Conservation (phyloP, 2,888 invertebrate genomes). For the Scaptodrosophila latifasciaeformis region DNA sequence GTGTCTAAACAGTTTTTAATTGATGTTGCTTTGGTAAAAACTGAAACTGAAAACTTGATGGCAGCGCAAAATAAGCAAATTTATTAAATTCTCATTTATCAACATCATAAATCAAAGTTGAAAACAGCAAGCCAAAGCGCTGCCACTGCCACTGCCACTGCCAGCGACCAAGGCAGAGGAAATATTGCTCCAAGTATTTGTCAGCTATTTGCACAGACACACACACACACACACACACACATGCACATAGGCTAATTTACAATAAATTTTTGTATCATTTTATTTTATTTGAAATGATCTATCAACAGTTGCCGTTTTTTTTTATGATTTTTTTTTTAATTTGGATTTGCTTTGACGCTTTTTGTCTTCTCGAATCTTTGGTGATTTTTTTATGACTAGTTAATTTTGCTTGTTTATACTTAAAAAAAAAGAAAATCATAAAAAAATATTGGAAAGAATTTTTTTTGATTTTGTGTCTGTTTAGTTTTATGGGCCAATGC, state of each 20-base stretch:
- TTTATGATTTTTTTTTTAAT: constrained; percentile 21
- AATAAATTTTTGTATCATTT: constrained; percentile 8
- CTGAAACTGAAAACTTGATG: constrained; percentile 17
- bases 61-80: constrained; percentile 51
- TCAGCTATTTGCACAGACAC: constrained; percentile 2
- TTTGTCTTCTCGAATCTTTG: constrained; percentile 11
- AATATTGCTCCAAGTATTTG: too few relatives aligned
- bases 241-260: constrained; percentile 1
- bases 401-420: constrained; percentile 60
- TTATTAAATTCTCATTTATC: constrained; percentile 68
- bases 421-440: too few relatives aligned
- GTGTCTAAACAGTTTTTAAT: too few relatives aligned
- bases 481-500: not conserved
- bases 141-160: too few relatives aligned
- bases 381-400: constrained; percentile 53
- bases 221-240: too few relatives aligned
- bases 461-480: constrained; percentile 43
- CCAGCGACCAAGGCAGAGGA: too few relatives aligned
- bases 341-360: not conserved
- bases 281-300: constrained; percentile 55
- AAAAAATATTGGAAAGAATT: too few relatives aligned
- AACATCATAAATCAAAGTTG: constrained; percentile 59
- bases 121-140: too few relatives aligned
- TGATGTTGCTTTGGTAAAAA: constrained; percentile 30
- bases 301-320: constrained; percentile 63